These are phyloP conservation scores for Laupala kohalensis DNA, from an alignment of 1,140 invertebrate species.

Conservation along the genomic window DNA sequence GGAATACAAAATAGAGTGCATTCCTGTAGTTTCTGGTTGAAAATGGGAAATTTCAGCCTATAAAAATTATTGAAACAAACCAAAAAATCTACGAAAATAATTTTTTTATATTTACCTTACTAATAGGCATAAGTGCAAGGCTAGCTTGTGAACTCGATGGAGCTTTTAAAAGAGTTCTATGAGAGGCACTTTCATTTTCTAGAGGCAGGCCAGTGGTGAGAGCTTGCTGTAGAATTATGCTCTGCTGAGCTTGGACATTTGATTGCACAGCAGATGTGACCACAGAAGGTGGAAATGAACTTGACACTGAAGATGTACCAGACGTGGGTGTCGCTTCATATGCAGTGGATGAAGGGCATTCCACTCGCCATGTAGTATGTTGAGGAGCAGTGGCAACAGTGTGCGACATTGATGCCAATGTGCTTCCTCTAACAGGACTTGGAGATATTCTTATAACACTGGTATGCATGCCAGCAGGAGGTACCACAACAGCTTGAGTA, in stretches of 20 bases:
- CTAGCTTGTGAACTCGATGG: background rate
- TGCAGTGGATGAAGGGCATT: slow-evolving; percentile 24
- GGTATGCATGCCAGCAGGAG: slow-evolving; percentile 36
- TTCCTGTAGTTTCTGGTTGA: too few species aligned
- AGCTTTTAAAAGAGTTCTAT: background rate
- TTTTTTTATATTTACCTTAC: background rate
- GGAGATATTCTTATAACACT: slow-evolving; percentile 73
- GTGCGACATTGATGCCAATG: slow-evolving; percentile 2
- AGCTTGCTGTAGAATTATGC: slow-evolving; percentile 29
- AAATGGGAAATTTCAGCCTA: too few species aligned
- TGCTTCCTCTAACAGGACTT: slow-evolving; percentile 23
- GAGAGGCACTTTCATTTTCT: background rate
- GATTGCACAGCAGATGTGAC: slow-evolving; percentile 29
- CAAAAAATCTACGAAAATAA: too few species aligned
- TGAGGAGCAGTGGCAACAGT: slow-evolving; percentile 11
- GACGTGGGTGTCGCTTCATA: background rate
- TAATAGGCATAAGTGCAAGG: background rate
- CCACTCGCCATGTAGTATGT: slow-evolving; percentile 28
- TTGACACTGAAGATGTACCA: background rate
- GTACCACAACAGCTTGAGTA: background rate
- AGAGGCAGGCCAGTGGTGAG: slow-evolving; percentile 17
- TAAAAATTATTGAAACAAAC: too few species aligned
- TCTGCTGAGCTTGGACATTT: background rate
- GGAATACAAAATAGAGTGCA: too few species aligned
- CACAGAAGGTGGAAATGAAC: slow-evolving; percentile 19